Evolutionary conservation across 1,140 invertebrate species (phyloP), one percentile per base, ranked within the genome.

Genomic region (Philaenus spumarius): DNA sequence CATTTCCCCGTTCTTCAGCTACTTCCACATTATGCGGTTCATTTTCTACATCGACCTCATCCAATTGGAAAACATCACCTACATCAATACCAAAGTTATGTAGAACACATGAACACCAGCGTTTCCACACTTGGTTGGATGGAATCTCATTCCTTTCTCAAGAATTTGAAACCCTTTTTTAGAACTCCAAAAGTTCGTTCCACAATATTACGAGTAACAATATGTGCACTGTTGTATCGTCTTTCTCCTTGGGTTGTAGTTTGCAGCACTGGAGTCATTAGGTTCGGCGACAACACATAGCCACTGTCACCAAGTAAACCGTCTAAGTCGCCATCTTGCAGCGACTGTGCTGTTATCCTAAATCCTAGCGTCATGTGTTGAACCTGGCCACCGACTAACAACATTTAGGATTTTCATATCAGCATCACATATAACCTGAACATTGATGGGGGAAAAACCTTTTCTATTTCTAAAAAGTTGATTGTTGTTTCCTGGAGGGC

Each of bases 141-240:
- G n/a, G n/a, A n/a, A n/a, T n/a, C n/a, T n/a, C n/a, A n/a, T n/a
- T n/a, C n/a, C n/a, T n/a, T n/a, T n/a, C n/a, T 37, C n/a, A 37
- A 70, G 19, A 24, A 62, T 58, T 2, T 60, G 43, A 55, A 69
- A 71, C 39, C 58, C 56, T 64, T 53, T 26, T 67, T 66, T 61
- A 53, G 67, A 12, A 67, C 43, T 0, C 67, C 69, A 61, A 68
- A 66, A 5, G 22, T 26, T 20, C 68, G 46, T 58, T 70, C 68
- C 52, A 71, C 62, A 1, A 24, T 23, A 57, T 69, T 71, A 9
- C 65, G 40, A 26, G 70, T 70, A n/a, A 60, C 50, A 15, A 67
- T 66, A 23, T 67, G 68, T 14, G 67, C 53, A 15, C 57, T 55
- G 45, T 69, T 69, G 45, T 68, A 69, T 35, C 61, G 20, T 20